phyloP scores from a whole-genome alignment of 2,113 vertebrate species.

The Brachyhypopomus gauderio region DNA sequence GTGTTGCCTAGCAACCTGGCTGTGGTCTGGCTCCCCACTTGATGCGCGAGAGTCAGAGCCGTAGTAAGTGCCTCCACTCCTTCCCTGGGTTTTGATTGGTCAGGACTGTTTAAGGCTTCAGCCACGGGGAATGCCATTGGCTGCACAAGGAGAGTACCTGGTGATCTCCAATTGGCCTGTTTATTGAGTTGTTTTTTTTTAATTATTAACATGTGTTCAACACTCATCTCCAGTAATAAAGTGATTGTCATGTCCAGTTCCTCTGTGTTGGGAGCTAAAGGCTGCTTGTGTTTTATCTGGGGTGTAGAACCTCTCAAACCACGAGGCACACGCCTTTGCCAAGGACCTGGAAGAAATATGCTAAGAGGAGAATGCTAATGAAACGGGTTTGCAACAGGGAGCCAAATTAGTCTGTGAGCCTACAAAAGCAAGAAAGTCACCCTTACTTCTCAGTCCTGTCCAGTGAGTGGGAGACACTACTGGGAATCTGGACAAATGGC shows the following conservation, averaged over 20 bases:
- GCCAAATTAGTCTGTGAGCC: neutral
- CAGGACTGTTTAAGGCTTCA: neutral
- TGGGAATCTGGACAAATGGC: neutral
- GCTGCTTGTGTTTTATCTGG: neutral
- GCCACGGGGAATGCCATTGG: neutral
- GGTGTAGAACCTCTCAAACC: neutral
- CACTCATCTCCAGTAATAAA: neutral
- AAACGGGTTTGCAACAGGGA: neutral
- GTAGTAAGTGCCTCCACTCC: slow-evolving; percentile 68
- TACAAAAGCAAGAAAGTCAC: neutral
- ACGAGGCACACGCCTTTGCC: neutral
- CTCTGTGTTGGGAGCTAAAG: neutral
- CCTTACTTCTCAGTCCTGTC: neutral
- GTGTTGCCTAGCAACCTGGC: slow-evolving; percentile 79
- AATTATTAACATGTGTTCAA: neutral
- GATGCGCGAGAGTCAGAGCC: slow-evolving; percentile 69
- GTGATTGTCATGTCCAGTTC: neutral
- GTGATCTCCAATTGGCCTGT: neutral
- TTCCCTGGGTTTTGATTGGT: slow-evolving; percentile 65
- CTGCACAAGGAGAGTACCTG: neutral
- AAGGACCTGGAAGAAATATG: neutral
- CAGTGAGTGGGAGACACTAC: neutral
- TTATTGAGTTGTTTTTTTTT: neutral
- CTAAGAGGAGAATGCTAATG: slow-evolving; percentile 7
- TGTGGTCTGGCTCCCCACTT: slow-evolving; percentile 58